Conservation (phyloP, 2,888 invertebrate species). For the Ditula angustiorana region DNA sequence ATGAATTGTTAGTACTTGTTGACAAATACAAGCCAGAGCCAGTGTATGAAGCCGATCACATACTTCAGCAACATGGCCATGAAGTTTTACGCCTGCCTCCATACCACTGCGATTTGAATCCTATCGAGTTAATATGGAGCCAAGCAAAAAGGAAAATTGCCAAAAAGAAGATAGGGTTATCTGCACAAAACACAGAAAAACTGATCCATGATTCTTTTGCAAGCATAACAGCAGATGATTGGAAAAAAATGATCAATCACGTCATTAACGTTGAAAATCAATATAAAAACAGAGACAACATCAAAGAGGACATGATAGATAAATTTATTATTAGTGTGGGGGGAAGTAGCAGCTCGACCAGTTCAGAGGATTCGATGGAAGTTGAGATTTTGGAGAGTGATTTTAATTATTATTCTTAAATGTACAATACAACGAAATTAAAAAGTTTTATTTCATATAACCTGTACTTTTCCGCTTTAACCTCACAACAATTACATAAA, state of each 20-base stretch:
- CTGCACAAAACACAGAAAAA: conserved; percentile 25
- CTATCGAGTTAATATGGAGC: conserved; percentile 24
- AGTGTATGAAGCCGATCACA: conserved; percentile 14
- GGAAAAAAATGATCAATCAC: conserved; percentile 13
- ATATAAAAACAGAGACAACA: conserved; percentile 18
- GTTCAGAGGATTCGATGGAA: conserved; percentile 16
- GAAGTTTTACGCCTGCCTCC: conserved; percentile 14
- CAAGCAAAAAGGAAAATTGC: conserved; percentile 16
- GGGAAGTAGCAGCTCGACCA: conserved; percentile 18
- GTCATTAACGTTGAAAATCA: background rate
- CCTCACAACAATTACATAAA: conserved; percentile 5
- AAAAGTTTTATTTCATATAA: conserved; percentile 10
- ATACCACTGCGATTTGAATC: conserved; percentile 25
- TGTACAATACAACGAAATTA: background rate
- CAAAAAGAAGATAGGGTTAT: conserved; percentile 17
- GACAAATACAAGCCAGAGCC: conserved; percentile 22
- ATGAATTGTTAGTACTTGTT: conserved; percentile 8
- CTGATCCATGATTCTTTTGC: conserved; percentile 19
- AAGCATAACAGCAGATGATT: conserved; percentile 21
- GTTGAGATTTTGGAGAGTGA: conserved; percentile 23
- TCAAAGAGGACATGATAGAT: conserved; percentile 14
- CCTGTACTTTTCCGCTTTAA: conserved; percentile 16
- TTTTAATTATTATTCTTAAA: conserved; percentile 18
- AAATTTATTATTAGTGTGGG: conserved; percentile 22
- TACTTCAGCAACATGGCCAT: conserved; percentile 26